Base-by-base conservation (phyloP, 1,140 invertebrate species). In the Hyphantria cunea region DNA sequence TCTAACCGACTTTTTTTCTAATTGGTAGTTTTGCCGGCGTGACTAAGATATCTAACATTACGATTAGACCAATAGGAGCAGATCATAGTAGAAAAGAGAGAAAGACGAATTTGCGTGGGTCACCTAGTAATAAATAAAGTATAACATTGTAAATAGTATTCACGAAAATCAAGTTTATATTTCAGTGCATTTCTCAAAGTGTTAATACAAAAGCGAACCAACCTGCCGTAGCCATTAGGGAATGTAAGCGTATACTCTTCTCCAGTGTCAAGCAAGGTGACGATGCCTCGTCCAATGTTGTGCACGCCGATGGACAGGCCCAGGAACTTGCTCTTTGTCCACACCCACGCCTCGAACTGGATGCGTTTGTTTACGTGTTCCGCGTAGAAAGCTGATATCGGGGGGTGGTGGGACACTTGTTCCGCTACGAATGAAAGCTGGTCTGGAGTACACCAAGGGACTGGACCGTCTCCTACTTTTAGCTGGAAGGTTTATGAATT, bases 321-420 rank as follows among this genome's bases (percentile, higher is more conserved):
- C 34, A 99, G 93, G 91, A 99, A 99, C 91, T 99, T 99, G 67
- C 98, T 99, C 90, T 99, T 99, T 12, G 98, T 99, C 95, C 97
- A 99, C 47, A 99, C 97, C 79, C 97, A 97, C 6, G 97, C 97
- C 78, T 96, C 95, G 87, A 99, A 97, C 82, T 95, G 85, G 51
- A 99, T 97, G 65, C 95, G 93, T 89, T 98, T 98, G 63, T 95
- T 94, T 64, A 95, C 94, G 91, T 98, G 96, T 90, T 99, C 98
- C 51, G 97, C 98, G 93, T 99, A 99, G 92, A 99, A 99, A 11
- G 97, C 98, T 74, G 97, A 98, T 72, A 99, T 96, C 68, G 99
- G 99, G 9, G 99, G 99, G 93, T 99, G 99, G 93, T 99, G 99
- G 8, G 98, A 99, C 4, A 99, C 99, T 92, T 99, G 99, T 91